Conservation (phyloP, 2,113 vertebrate species). For the Coracopsis vasa region DNA sequence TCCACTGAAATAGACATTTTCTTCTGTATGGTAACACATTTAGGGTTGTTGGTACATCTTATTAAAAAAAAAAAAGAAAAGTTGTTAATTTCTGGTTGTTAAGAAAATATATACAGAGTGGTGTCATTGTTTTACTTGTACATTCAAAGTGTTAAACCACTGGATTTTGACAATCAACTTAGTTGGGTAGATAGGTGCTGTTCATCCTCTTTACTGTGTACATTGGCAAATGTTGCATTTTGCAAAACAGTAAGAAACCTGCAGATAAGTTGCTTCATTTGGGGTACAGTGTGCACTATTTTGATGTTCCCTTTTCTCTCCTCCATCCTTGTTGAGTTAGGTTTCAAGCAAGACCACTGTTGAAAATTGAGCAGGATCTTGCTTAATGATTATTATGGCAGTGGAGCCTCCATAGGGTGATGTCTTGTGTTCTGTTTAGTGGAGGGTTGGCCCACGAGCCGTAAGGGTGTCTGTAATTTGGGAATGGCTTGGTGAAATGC, state of each 20-base stretch:
- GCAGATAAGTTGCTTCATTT: not conserved
- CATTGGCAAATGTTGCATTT: not conserved
- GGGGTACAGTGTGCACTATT: not conserved
- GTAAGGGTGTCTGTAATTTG: not conserved
- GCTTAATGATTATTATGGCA: not conserved
- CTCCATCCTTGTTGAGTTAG: not conserved
- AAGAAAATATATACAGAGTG: not conserved
- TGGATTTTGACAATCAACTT: not conserved
- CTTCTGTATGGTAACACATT: not conserved
- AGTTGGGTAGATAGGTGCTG: not conserved
- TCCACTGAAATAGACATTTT: not conserved
- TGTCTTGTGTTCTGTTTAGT: not conserved
- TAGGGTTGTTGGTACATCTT: not conserved
- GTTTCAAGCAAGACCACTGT: not conserved
- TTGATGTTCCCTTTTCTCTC: not conserved
- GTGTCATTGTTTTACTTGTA: not conserved
- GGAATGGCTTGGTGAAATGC: not conserved
- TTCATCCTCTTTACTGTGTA: not conserved
- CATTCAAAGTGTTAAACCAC: not conserved
- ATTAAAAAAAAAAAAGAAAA: not conserved
- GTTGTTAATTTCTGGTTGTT: not conserved
- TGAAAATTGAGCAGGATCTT: not conserved
- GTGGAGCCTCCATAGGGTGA: not conserved
- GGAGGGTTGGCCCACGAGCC: not conserved
- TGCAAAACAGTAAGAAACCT: not conserved